Evolutionary conservation across 1,140 invertebrate genomes (phyloP).

Genomic region (Brachionus angularis): DNA sequence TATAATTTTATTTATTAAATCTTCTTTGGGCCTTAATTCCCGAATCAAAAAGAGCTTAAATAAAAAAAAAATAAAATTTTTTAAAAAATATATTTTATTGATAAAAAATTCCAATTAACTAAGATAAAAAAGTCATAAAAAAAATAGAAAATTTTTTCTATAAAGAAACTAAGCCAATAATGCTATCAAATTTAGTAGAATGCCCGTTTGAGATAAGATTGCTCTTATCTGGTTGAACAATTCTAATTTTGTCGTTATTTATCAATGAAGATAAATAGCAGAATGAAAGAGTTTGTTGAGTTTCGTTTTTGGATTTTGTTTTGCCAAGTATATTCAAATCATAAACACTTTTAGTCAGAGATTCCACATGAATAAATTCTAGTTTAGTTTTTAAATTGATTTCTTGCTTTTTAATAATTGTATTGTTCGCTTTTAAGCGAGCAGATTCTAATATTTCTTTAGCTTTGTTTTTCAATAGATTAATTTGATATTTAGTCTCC

Average conservation of each 20-base stretch:
- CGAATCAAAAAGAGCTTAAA: no score
- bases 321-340: background rate
- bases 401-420: background rate
- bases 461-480: background rate
- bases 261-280: constrained; percentile 33
- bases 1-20: no score
- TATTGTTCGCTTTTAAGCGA: background rate
- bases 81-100: no score
- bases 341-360: background rate
- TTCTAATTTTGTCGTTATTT: constrained; percentile 14
- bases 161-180: no score
- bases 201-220: background rate
- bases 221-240: background rate
- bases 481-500: background rate
- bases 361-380: background rate
- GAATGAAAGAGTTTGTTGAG: background rate
- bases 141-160: no score
- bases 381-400: background rate
- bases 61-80: no score
- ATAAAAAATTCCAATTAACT: no score
- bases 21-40: no score
- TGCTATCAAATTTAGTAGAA: constrained; percentile 3
- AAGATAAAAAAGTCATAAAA: no score
- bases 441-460: constrained; percentile 1
- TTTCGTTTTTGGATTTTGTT: constrained; percentile 11